Evolutionary conservation across 2,888 invertebrate species (phyloP), one percentile per base, ranked within the genome.

Genomic region (Cerastoderma edule): DNA sequence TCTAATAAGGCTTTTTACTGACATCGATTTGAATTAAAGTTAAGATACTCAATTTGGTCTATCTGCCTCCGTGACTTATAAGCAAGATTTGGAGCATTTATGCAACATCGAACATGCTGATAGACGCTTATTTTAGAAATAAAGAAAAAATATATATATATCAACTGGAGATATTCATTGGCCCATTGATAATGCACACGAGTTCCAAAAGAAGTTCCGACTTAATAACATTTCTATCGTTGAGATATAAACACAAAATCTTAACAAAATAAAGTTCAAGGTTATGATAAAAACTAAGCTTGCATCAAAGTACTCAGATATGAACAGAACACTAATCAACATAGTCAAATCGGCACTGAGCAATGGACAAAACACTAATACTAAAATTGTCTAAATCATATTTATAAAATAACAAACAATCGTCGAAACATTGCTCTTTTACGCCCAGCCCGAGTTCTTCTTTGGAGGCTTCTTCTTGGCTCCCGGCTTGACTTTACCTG

Each of bases 381-480:
- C n/a, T 5, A 16, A 46, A 5, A 2, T 3, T 19, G 2, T 46
- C n/a, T 1, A 46, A 5, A 46, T n/a, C 1, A 46, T 19, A 46
- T 19, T 5, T 46, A 19, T 19, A 19, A 46, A 19, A 16, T 2
- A 16, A 46, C 46, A 46, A 46, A 1, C 8, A 46, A 46, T n/a
- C n/a, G 5, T 5, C 16, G 28, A n/a, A 63, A 44, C 28, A 63
- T n/a, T 6, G n/a, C 19, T 19, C 65, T 10, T 57, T 54, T 74
- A 74, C 28, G 74, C 74, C 74, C 74, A 74, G 46, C 74, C 74
- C 3, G 32, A 56, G 30, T 65, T 74, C n/a, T 63, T 63, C 60
- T 48, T 60, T 22, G 46, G 32, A n/a, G 71, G 50, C 64, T 70
- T 76, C 44, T 71, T 53, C 28, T 46, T 72, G 32, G 46, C 46